Base-by-base conservation (phyloP, 2,888 invertebrate genomes). In the Pollenia amentaria region DNA sequence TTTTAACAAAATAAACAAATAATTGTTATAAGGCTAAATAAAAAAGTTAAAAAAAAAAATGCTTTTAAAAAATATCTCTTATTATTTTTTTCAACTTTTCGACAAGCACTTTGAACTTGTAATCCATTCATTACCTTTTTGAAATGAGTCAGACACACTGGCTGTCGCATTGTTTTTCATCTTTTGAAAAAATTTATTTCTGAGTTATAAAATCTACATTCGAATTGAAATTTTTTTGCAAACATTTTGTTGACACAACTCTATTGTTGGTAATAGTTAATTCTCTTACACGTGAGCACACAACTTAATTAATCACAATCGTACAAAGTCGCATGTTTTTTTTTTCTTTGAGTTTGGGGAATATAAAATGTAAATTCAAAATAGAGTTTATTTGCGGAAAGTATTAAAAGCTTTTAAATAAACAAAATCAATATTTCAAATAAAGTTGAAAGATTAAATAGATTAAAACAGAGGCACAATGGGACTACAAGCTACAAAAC, bases 91-190 rank as follows among this genome's bases (percentile, higher is more conserved):
- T 38, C 16, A 6, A n/a, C 40, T 21, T 79, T 80, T 78, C 55
- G 55, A 78, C 82, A 82, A 75, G 51, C 86, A 44, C 57, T 86
- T 83, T 76, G 86, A 86, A 86, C 83, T 86, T 86, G 75, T 12
- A 42, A 72, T 21, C 38, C 64, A 78, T 64, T 82, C 1, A 55
- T 16, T 55, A 8, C 4, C 16, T 29, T 10, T 53, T 57, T 81
- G 12, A 57, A 57, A 48, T 70, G 44, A 60, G 67, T 60, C 38
- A 67, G 48, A n/a, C n/a, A n/a, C n/a, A n/a, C n/a, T 64, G 40
- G n/a, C n/a, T 51, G 75, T 53, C 16, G 38, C 38, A 29, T 44
- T 18, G 29, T 11, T 65, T 67, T 38, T 16, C 42, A 75, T 12
- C 16, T 60, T 46, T 12, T n/a, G n/a, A n/a, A 7, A 57, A 57